Evolutionary conservation across 2,888 invertebrate genomes (phyloP).

Genomic region (Flexamia atlantica): DNA sequence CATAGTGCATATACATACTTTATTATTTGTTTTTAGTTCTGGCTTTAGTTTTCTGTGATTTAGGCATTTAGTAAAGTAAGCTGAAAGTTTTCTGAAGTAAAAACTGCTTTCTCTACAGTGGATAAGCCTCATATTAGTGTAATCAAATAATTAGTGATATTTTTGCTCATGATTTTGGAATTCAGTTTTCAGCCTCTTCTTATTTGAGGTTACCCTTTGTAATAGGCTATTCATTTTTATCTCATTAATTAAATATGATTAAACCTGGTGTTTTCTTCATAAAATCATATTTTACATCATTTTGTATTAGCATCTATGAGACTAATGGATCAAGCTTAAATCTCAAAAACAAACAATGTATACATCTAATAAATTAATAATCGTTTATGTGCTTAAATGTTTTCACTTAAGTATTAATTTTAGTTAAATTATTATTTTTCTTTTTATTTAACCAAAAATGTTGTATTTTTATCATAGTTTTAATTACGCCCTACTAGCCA

Average conservation of each 20-base stretch:
- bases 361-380: too few relatives aligned
- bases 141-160: conserved; percentile 26
- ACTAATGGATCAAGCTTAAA: not conserved
- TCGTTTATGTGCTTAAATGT: too few relatives aligned
- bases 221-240: too few relatives aligned
- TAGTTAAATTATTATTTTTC: too few relatives aligned
- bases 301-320: not conserved
- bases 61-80: conserved; percentile 37
- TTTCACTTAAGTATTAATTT: too few relatives aligned
- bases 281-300: not conserved
- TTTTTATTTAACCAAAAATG: too few relatives aligned
- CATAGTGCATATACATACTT: not conserved
- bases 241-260: not conserved
- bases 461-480: too few relatives aligned
- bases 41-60: conserved; percentile 40
- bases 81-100: not conserved
- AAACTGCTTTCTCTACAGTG: not conserved
- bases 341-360: too few relatives aligned
- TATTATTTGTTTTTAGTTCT: conserved; percentile 7
- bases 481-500: too few relatives aligned
- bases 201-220: too few relatives aligned
- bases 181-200: too few relatives aligned
- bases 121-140: conserved; percentile 16
- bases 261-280: not conserved
- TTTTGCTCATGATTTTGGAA: not conserved